phyloP scores from a whole-genome alignment of 35 echinoderm and acorn worm species.

The Heliocidaris erythrogramma region DNA sequence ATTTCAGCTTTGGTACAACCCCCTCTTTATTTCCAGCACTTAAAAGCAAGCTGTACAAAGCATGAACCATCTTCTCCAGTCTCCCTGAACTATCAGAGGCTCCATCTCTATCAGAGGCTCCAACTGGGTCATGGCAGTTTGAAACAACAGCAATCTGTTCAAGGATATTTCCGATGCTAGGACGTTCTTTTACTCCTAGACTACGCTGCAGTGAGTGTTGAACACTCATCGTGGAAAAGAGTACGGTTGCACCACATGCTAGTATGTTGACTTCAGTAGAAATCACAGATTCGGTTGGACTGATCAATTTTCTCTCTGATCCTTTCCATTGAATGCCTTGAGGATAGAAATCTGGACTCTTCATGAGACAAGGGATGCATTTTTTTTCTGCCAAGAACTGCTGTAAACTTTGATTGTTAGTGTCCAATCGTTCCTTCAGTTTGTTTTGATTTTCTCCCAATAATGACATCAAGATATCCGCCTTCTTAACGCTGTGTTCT shows the following conservation, averaged over 20 bases:
- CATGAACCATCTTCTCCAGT: conserved; percentile 12
- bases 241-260: neutral
- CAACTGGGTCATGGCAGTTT: neutral
- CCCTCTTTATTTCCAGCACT: neutral
- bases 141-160: neutral
- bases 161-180: neutral
- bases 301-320: neutral
- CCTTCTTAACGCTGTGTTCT: neutral
- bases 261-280: neutral
- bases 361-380: neutral
- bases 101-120: neutral
- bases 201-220: neutral
- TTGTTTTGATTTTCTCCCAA: neutral
- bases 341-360: neutral
- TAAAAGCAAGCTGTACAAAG: neutral
- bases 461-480: neutral
- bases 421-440: neutral
- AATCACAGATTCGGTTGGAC: neutral
- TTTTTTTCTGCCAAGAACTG: neutral
- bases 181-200: neutral
- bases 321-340: neutral
- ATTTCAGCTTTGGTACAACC: neutral
- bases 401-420: neutral
- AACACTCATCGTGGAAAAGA: neutral
- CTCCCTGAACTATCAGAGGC: neutral